Percentiles rank a stretch among this genome's conserved stretches.
Conservation (phyloP, 1,140 invertebrate species). For the Pseudomyrmex gracilis region DNA sequence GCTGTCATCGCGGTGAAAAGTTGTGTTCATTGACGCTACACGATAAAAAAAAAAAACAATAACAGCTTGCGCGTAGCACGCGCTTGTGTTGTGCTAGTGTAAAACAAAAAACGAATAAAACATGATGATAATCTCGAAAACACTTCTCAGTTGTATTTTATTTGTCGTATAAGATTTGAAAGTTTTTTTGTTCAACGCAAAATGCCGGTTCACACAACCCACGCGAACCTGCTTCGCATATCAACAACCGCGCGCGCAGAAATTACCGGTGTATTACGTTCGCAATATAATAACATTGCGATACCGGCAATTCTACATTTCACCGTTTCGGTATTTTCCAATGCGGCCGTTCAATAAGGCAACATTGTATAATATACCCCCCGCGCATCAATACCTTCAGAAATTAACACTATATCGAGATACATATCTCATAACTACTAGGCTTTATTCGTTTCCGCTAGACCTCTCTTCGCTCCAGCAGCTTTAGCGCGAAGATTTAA, state of each 20-base stretch:
- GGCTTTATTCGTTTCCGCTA: slow-evolving; percentile 51
- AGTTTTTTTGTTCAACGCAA: not conserved
- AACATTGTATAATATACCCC: not conserved
- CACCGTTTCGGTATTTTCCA: slow-evolving; percentile 32
- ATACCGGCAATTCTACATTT: slow-evolving; percentile 36
- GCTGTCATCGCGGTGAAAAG: too few relatives aligned
- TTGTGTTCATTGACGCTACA: too few relatives aligned
- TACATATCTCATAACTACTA: slow-evolving; percentile 49
- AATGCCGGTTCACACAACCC: not conserved
- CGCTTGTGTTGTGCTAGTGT: too few relatives aligned
- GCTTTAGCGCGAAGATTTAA: slow-evolving; percentile 37
- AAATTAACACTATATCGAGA: slow-evolving; percentile 50
- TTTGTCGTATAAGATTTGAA: not conserved
- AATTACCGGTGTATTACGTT: slow-evolving; percentile 6
- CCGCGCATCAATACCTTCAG: slow-evolving; percentile 31
- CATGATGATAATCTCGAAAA: too few relatives aligned
- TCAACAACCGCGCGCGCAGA: not conserved
- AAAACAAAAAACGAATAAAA: too few relatives aligned
- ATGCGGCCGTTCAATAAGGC: slow-evolving; percentile 12
- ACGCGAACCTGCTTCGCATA: not conserved
- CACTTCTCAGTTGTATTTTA: not conserved
- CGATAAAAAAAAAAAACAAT: too few relatives aligned
- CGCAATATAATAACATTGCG: slow-evolving; percentile 26
- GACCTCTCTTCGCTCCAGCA: slow-evolving; percentile 26
- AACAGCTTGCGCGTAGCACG: too few relatives aligned